A percentile compares a stretch with the other conserved stretches of the same genome.
Conservation (phyloP, 2,797 vertebrate species). For the Alauda arvensis region DNA sequence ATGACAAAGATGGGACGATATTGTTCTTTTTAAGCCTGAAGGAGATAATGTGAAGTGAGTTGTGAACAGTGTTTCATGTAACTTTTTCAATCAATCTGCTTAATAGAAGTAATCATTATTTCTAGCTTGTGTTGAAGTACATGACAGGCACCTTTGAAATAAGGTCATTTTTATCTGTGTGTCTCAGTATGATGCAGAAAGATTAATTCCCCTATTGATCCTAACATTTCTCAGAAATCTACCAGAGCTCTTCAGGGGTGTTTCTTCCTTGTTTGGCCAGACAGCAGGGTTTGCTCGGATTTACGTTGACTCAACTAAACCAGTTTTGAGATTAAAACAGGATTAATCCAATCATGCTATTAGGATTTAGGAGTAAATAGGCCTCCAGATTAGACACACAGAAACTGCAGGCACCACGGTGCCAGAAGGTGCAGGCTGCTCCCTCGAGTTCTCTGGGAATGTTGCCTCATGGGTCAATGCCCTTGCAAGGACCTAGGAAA, state of each 20-base stretch:
- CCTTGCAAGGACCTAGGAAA: background rate
- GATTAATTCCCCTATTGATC: background rate
- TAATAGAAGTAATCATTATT: background rate
- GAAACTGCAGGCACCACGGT: rapidly evolving
- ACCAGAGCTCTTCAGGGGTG: background rate
- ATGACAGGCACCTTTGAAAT: background rate
- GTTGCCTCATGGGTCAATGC: background rate
- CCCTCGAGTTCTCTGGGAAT: background rate
- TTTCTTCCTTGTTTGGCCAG: background rate
- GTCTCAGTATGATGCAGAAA: background rate
- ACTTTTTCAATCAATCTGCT: background rate
- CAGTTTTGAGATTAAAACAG: slow-evolving; percentile 19
- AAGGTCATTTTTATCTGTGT: background rate
- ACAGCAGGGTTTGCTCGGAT: background rate
- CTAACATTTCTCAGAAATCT: background rate
- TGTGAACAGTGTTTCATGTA: background rate
- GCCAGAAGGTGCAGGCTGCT: background rate
- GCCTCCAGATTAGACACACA: background rate
- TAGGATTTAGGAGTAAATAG: slow-evolving; percentile 8
- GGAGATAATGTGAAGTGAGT: background rate
- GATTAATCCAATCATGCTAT: slow-evolving; percentile 1
- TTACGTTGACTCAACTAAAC: background rate
- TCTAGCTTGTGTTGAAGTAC: background rate
- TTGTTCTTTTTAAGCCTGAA: background rate
- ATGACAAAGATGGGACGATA: background rate